Conservation (phyloP, 64 coral and sea anemone genomes). For the Montipora capricornis region DNA sequence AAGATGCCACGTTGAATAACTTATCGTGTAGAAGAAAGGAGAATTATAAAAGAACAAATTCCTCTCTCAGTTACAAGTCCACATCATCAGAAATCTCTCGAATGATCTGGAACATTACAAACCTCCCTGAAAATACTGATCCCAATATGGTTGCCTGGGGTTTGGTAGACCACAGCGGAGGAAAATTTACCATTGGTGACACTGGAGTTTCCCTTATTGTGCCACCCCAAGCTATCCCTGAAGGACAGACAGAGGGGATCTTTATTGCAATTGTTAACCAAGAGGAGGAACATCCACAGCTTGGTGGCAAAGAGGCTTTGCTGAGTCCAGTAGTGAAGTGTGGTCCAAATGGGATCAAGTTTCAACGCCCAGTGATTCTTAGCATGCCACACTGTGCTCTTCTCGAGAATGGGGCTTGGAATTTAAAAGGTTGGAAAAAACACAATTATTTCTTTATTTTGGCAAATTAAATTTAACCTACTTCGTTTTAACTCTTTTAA, state of each 20-base stretch:
- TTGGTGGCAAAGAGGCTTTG: slow-evolving; percentile 56
- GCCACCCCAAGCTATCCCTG: slow-evolving; percentile 69
- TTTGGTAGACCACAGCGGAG: slow-evolving; percentile 74
- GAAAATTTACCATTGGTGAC: slow-evolving; percentile 67
- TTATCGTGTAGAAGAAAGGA: background rate
- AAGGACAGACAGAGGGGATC: slow-evolving; percentile 62
- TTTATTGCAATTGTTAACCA: slow-evolving; percentile 79
- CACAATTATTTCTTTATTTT: background rate
- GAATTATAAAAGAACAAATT: slow-evolving; percentile 48
- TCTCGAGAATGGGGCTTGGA: slow-evolving; percentile 63
- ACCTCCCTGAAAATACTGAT: slow-evolving; percentile 73
- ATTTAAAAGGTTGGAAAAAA: slow-evolving; percentile 58
- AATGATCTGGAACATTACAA: slow-evolving; percentile 72
- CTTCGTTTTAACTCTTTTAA: no score
- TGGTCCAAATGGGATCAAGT: slow-evolving; percentile 83
- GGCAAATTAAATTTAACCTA: background rate
- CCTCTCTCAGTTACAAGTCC: slow-evolving; percentile 49
- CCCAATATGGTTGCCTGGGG: slow-evolving; percentile 77
- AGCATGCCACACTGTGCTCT: slow-evolving; percentile 84
- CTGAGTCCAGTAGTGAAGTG: slow-evolving; percentile 88
- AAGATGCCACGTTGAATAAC: background rate
- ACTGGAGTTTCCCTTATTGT: slow-evolving; percentile 74
- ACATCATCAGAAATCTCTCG: slow-evolving; percentile 66
- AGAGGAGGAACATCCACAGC: slow-evolving; percentile 60
- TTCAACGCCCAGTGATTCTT: slow-evolving; percentile 75